Conservation (phyloP, 30 jellyfish, hydroid and myxozoan species). For the Cassiopea andromeda region DNA sequence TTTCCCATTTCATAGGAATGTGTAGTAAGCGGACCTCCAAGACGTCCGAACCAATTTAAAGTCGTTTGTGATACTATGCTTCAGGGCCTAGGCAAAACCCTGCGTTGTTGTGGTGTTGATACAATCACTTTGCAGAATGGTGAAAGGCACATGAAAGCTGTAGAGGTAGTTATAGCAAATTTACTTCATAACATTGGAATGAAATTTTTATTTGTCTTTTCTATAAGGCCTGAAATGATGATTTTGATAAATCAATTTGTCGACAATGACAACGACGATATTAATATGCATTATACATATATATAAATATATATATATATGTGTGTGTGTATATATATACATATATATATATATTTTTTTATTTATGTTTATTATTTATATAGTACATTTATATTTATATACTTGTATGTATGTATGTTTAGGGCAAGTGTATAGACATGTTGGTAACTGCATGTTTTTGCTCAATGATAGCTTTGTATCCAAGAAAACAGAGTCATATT, state of each 20-base stretch:
- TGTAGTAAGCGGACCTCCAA: slow-evolving; percentile 77
- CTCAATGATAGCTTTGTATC: slow-evolving; percentile 52
- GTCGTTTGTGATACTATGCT: slow-evolving; percentile 96
- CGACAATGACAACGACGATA: no score
- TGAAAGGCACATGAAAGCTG: slow-evolving; percentile 71
- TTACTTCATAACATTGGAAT: background rate
- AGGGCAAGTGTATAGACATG: background rate
- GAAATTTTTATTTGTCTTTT: no score
- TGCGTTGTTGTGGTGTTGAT: slow-evolving; percentile 90
- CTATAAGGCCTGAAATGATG: no score
- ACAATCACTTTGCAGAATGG: slow-evolving; percentile 60
- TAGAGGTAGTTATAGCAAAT: slow-evolving; percentile 53
- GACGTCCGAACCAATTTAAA: slow-evolving; percentile 77
- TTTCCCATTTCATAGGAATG: slow-evolving; percentile 6
- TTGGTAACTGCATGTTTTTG: background rate
- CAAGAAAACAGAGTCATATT: slow-evolving; percentile 70
- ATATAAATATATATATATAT: no score
- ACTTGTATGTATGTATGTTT: no score
- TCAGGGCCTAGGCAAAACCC: slow-evolving; percentile 85
- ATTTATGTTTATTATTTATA: background rate
- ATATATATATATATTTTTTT: no score
- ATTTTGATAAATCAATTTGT: no score
- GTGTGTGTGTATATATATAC: no score
- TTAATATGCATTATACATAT: no score
- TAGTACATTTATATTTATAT: no score